A percentile compares a stretch with the other conserved stretches of the same genome.
phyloP scores from a whole-genome alignment of 2,113 vertebrate species.

The Callaeas wilsoni region DNA sequence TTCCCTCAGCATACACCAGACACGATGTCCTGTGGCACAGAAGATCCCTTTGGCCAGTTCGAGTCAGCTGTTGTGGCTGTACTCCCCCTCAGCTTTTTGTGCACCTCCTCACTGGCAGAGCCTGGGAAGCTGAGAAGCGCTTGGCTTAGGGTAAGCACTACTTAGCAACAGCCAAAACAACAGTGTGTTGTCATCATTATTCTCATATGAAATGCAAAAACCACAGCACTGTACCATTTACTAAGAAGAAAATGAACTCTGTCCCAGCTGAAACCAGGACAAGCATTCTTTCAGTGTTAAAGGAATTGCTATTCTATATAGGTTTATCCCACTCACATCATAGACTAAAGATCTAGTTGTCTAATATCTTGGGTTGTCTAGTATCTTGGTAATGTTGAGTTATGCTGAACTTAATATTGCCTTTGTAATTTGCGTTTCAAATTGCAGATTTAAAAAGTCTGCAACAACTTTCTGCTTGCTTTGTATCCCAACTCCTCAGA shows the following conservation, averaged over 20 bases:
- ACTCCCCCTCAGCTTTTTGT: background rate
- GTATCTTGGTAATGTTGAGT: background rate
- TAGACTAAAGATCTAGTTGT: background rate
- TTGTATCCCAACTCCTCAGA: background rate
- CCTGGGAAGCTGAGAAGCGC: background rate
- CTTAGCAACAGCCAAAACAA: background rate
- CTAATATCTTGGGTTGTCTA: background rate
- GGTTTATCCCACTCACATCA: background rate
- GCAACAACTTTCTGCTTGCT: background rate
- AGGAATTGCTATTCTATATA: background rate
- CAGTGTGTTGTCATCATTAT: background rate
- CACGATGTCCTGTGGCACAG: background rate
- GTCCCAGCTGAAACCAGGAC: background rate
- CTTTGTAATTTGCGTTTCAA: background rate
- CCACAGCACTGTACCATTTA: background rate
- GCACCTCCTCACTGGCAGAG: background rate
- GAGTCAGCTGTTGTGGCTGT: background rate
- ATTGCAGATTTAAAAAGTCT: background rate
- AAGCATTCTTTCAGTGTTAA: background rate
- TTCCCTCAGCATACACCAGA: background rate
- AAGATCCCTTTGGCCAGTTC: background rate
- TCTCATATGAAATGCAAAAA: background rate
- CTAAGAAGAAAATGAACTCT: background rate
- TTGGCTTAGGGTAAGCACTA: background rate
- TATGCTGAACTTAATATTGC: background rate